Evolutionary conservation across 2,113 vertebrate species (phyloP).

Genomic region (Suncus etruscus): DNA sequence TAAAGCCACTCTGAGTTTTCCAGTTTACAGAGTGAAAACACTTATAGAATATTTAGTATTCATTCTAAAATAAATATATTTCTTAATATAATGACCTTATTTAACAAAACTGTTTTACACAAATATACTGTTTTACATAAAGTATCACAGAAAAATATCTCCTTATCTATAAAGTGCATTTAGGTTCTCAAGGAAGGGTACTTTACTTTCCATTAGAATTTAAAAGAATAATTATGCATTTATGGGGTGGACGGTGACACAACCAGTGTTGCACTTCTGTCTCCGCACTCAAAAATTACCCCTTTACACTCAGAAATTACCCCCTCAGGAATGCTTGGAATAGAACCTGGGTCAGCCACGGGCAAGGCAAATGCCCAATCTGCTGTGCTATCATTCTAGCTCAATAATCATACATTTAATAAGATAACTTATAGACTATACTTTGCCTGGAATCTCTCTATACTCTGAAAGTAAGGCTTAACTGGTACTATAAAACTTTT

Average conservation of each 20-base stretch:
- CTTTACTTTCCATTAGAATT: background rate
- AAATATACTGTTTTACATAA: constrained; percentile 33
- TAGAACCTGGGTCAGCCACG: too few relatives aligned
- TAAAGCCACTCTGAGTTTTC: background rate
- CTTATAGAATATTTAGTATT: background rate
- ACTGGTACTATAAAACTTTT: too few relatives aligned
- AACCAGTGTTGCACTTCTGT: too few relatives aligned
- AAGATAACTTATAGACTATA: constrained; percentile 40
- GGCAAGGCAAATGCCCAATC: too few relatives aligned
- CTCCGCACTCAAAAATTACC: too few relatives aligned
- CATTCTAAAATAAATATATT: constrained; percentile 16
- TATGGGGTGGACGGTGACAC: too few relatives aligned
- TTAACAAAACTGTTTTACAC: background rate
- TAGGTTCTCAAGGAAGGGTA: background rate
- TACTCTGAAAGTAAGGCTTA: constrained; percentile 46
- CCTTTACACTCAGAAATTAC: too few relatives aligned
- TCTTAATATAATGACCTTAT: constrained; percentile 28
- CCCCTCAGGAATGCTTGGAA: too few relatives aligned
- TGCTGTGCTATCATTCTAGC: too few relatives aligned
- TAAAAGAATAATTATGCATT: too few relatives aligned
- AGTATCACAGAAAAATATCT: background rate
- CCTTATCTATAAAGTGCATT: constrained; percentile 25
- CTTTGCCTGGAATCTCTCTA: constrained; percentile 42
- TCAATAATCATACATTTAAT: constrained; percentile 51
- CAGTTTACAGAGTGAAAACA: constrained; percentile 12